Percentiles rank a stretch among this genome's conserved stretches.
phyloP scores from a whole-genome alignment of 2,888 invertebrate species.

The Nemoura dubitans region DNA sequence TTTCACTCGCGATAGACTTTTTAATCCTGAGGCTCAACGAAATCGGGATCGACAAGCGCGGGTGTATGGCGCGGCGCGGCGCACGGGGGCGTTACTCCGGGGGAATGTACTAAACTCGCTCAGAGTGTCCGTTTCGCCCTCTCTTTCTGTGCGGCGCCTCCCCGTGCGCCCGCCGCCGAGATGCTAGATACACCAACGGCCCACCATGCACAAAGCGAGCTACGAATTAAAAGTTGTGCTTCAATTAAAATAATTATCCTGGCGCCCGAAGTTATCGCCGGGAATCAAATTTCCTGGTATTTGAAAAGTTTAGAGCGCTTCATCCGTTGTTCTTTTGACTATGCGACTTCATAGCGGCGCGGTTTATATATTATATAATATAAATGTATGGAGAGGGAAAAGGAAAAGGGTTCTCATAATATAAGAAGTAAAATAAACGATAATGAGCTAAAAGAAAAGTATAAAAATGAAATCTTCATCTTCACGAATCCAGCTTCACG shows the following conservation, averaged over 20 bases:
- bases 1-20: not conserved
- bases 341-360: not conserved
- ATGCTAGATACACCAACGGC: not conserved
- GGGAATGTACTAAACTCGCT: not conserved
- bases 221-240: not conserved
- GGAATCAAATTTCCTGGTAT: conserved; percentile 5
- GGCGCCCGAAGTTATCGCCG: not conserved
- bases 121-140: not conserved
- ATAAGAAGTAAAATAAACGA: not conserved
- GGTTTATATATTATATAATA: too few species aligned
- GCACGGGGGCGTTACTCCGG: too few species aligned
- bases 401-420: not conserved
- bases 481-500: not conserved
- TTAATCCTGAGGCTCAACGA: not conserved
- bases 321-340: not conserved
- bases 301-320: not conserved
- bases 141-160: not conserved
- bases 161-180: too few species aligned
- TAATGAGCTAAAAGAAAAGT: not conserved
- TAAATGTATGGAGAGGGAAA: too few species aligned
- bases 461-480: not conserved
- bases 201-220: not conserved
- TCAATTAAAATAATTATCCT: conserved; percentile 4
- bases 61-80: too few species aligned
- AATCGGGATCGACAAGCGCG: not conserved